Percentiles rank a stretch among this genome's conserved stretches.
Conservation (phyloP, 2,113 vertebrate genomes). For the Aphelocoma coerulescens region DNA sequence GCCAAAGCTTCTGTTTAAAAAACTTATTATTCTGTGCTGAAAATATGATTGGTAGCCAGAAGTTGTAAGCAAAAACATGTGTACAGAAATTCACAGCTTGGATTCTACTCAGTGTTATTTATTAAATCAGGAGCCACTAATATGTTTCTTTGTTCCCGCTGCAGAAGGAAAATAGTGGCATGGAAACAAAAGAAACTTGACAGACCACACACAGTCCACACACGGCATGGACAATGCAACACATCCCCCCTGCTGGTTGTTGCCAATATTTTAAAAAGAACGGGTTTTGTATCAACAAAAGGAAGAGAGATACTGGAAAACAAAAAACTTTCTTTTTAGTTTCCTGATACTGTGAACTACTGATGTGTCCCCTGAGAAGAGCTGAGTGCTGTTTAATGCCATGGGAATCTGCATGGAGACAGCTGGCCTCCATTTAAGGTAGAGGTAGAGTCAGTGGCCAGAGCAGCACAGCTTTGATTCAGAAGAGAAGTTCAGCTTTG, state of each 20-base stretch:
- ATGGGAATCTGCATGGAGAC: neutral
- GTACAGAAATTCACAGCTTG: neutral
- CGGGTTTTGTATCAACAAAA: neutral
- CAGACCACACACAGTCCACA: neutral
- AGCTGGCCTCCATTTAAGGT: neutral
- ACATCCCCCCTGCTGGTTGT: neutral
- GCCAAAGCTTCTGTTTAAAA: constrained; percentile 18
- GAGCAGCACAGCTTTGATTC: neutral
- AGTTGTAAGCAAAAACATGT: neutral
- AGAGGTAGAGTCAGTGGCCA: neutral
- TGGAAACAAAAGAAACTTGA: neutral
- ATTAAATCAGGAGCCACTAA: neutral
- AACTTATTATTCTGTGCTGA: neutral
- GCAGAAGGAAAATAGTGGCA: neutral
- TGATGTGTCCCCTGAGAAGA: neutral
- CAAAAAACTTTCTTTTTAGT: neutral
- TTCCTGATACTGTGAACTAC: neutral
- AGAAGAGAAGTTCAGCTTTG: neutral
- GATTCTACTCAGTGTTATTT: neutral
- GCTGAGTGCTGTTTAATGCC: neutral
- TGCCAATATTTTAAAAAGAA: neutral
- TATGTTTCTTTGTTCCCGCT: neutral
- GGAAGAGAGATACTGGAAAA: neutral
- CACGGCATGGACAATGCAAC: neutral
- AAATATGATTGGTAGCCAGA: neutral